phyloP scores from a whole-genome alignment of 2,888 invertebrate genomes.

The Drosophila maculinotata region DNA sequence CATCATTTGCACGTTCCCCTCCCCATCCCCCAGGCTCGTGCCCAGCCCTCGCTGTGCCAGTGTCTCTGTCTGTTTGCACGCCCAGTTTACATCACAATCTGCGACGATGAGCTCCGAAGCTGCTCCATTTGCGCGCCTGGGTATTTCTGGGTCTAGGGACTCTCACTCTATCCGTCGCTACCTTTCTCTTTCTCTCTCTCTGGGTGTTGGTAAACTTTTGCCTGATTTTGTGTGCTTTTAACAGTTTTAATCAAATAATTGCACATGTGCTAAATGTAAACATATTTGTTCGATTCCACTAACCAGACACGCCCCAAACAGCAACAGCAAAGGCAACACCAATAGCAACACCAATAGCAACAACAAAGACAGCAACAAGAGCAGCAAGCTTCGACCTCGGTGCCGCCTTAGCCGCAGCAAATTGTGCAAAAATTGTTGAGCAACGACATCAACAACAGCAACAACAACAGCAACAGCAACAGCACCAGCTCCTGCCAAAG shows the following conservation, averaged over 20 bases:
- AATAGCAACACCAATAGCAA: no score
- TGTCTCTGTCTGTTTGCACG: conserved; percentile 70
- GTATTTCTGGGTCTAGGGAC: conserved; percentile 16
- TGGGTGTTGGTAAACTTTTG: conserved; percentile 78
- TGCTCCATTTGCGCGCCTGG: conserved; percentile 69
- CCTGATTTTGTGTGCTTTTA: conserved; percentile 83
- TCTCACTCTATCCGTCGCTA: conserved; percentile 2
- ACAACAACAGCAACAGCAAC: conserved; percentile 11
- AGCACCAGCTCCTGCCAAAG: conserved; percentile 19
- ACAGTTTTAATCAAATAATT: conserved; percentile 84
- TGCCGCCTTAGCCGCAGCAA: conserved; percentile 54
- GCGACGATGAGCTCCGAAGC: conserved; percentile 57
- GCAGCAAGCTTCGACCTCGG: conserved; percentile 42
- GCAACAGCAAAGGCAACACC: conserved; percentile 35
- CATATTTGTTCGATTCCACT: conserved; percentile 84
- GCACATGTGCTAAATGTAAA: conserved; percentile 84
- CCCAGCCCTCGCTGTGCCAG: conserved; percentile 6
- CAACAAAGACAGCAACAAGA: conserved; percentile 16
- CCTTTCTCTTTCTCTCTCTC: conserved; percentile 7
- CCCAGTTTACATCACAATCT: conserved; percentile 77
- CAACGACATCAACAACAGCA: conserved; percentile 38
- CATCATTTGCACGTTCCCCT: conserved; percentile 9
- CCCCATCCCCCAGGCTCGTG: background rate
- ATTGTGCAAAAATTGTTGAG: conserved; percentile 71
- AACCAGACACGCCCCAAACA: conserved; percentile 73